These are phyloP conservation scores for Mastacembelus armatus DNA, from an alignment of 2,797 vertebrate genomes.

Conservation along the genomic window DNA sequence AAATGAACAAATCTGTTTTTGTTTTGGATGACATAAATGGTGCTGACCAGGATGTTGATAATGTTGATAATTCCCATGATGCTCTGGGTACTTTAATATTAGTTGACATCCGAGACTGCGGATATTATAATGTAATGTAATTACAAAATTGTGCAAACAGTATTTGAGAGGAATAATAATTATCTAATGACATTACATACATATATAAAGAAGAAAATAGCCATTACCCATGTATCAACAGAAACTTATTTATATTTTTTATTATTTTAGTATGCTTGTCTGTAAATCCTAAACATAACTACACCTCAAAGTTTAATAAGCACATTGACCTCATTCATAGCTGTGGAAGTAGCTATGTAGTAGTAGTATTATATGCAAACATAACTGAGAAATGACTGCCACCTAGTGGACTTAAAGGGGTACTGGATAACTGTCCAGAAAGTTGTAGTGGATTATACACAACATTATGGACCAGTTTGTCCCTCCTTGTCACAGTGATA, in stretches of 20 bases:
- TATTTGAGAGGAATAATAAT: too few species aligned
- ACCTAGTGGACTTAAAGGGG: constrained; percentile 60
- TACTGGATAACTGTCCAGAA: not conserved
- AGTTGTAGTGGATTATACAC: too few species aligned
- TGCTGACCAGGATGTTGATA: not conserved
- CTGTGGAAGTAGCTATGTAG: too few species aligned
- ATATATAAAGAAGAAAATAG: constrained; percentile 41
- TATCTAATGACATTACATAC: constrained; percentile 13
- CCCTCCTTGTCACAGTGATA: not conserved
- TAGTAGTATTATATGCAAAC: too few species aligned
- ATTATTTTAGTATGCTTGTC: constrained; percentile 21
- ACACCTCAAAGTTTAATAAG: constrained; percentile 55
- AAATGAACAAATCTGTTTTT: constrained; percentile 2
- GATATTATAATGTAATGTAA: not conserved
- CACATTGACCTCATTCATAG: constrained; percentile 30
- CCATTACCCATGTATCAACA: constrained; percentile 21
- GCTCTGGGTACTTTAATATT: not conserved
- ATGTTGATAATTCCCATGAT: not conserved
- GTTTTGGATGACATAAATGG: not conserved
- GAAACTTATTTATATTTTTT: constrained; percentile 37
- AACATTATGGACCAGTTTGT: too few species aligned
- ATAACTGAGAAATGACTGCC: constrained; percentile 52
- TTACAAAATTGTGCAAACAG: too few species aligned
- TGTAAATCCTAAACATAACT: too few species aligned
- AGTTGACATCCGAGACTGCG: not conserved